Base-by-base conservation (phyloP, 2,113 vertebrate genomes). In the Antigone vipio region DNA sequence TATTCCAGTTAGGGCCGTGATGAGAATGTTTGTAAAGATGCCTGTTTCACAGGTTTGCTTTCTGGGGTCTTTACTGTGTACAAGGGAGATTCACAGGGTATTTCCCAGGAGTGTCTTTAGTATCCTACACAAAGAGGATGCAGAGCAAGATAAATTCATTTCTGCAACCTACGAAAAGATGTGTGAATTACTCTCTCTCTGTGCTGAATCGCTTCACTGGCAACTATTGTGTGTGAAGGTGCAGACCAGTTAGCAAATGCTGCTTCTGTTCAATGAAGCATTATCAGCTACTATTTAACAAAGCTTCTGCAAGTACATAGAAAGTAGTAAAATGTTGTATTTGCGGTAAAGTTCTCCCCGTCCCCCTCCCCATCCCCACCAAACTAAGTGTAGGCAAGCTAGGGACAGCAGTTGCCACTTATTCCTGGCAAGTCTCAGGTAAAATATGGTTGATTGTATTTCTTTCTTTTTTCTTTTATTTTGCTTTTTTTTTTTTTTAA, bases 1-100 rank as follows among this genome's bases (percentile, higher is more conserved):
- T 56, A 3, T 29, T 53, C n/a, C 13, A 5, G 6, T 22, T 14
- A 9, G 7, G 18, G 21, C 21, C 3, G 1, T 1, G 29, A 45
- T 40, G 17, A 56, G 72, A 14, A 20, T 9, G 9, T 66, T 76
- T 59, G 12, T 40, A 9, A 88, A 42, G 17, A 10, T 55, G 4
- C 15, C 34, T 56, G 15, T 49, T 62, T 68, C 29, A 19, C 38
- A 49, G 9, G 29, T 63, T 11, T 34, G 13, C 24, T 58, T 67
- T 32, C 23, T 50, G 24, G 32, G 38, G 34, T 19, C 24, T 84
- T 47, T 15, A 9, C 9, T 26, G 15, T 42, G 15, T 24, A 9
- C 29, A 24, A 13, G 23, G 42, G 42, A 60, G n/a, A 78, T 69
- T 64, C 27, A 14, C 1, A 2, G 38, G 13, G 5, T 27, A 11